These are phyloP conservation scores for Crossoptilon crossoptilon DNA, from an alignment of 2,797 vertebrate species.

Conservation along the genomic window DNA sequence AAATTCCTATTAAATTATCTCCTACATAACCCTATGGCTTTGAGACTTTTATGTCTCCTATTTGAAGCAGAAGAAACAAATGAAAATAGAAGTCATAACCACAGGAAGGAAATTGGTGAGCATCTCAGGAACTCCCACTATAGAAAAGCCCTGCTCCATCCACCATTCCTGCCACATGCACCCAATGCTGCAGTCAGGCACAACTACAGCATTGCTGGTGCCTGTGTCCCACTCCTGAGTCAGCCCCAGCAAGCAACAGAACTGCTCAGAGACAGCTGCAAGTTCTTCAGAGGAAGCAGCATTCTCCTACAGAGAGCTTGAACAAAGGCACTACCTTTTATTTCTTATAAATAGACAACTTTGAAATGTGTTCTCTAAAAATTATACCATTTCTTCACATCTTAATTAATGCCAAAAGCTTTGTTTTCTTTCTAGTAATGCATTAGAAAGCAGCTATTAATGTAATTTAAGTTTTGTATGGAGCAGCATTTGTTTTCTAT, in stretches of 20 bases:
- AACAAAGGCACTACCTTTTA: constrained; percentile 62
- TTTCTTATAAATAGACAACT: constrained; percentile 71
- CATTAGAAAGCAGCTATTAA: constrained; percentile 78
- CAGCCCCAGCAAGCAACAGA: background rate
- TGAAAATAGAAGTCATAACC: background rate
- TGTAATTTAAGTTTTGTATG: constrained; percentile 75
- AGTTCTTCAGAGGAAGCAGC: constrained; percentile 50
- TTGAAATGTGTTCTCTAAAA: constrained; percentile 77
- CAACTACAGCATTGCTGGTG: no score
- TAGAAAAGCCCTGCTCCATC: background rate
- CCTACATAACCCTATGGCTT: background rate
- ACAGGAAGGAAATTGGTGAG: background rate
- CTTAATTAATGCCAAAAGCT: constrained; percentile 79
- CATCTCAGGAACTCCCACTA: background rate
- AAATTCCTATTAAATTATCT: background rate
- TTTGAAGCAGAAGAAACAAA: background rate
- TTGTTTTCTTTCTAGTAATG: constrained; percentile 73
- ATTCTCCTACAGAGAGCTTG: constrained; percentile 56
- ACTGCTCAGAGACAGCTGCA: constrained; percentile 46
- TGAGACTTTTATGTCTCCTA: background rate
- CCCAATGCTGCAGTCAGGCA: background rate
- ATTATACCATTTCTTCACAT: constrained; percentile 72
- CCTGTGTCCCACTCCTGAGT: background rate
- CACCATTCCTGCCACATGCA: background rate
- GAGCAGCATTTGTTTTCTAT: constrained; percentile 80